Conservation (phyloP, 2,888 invertebrate genomes). For the Maniola hyperantus region DNA sequence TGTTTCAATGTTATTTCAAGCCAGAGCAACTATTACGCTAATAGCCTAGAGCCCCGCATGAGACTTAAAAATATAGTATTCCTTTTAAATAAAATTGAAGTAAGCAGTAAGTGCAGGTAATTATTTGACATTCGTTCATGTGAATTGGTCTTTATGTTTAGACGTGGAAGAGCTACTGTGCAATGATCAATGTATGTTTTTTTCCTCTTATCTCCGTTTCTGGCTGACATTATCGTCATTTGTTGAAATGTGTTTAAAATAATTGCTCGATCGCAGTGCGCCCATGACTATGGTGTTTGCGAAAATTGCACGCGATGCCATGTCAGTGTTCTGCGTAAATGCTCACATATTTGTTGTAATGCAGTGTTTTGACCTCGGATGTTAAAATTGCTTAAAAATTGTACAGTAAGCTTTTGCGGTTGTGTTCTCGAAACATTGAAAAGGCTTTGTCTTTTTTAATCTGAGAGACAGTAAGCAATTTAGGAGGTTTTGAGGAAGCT, state of each 20-base stretch:
- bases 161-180: constrained; percentile 58
- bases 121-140: constrained; percentile 32
- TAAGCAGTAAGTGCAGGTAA: constrained; percentile 34
- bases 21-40: constrained; percentile 35
- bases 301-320: constrained; percentile 78
- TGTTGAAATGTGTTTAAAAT: constrained; percentile 83
- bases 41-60: constrained; percentile 37
- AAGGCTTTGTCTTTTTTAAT: constrained; percentile 46
- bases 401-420: constrained; percentile 47
- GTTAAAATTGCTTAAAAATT: constrained; percentile 54
- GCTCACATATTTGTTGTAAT: constrained; percentile 79
- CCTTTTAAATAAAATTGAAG: constrained; percentile 37
- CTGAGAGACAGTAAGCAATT: constrained; percentile 20
- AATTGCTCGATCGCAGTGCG: constrained; percentile 74
- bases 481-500: background rate
- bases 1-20: constrained; percentile 28
- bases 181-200: constrained; percentile 60
- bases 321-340: constrained; percentile 72
- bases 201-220: constrained; percentile 66
- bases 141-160: constrained; percentile 51
- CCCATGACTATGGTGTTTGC: constrained; percentile 70
- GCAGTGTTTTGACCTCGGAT: constrained; percentile 46
- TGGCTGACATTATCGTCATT: constrained; percentile 78
- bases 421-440: constrained; percentile 36
- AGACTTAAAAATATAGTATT: constrained; percentile 35